A percentile compares a stretch with the other conserved stretches of the same genome.
Evolutionary conservation across 2,888 invertebrate species (phyloP).

Genomic region (Colletes collaris): DNA sequence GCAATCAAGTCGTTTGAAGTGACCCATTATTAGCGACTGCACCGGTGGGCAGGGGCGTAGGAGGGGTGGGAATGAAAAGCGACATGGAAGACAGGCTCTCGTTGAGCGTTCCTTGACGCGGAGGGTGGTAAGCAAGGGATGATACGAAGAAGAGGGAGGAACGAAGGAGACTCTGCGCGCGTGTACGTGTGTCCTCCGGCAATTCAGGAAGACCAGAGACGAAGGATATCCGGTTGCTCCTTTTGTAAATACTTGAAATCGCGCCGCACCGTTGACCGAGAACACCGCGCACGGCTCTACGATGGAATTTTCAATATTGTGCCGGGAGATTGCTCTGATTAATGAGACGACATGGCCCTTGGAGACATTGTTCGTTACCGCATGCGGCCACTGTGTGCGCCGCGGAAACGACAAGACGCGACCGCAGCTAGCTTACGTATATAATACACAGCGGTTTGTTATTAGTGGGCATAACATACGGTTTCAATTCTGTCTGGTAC

Average conservation of each 20-base stretch:
- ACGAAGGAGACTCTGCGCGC: slow-evolving; percentile 9
- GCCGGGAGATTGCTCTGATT: slow-evolving; percentile 73
- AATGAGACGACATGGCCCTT: slow-evolving; percentile 66
- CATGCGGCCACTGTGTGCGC: slow-evolving; percentile 37
- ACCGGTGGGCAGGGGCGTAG: neutral
- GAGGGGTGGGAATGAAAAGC: neutral
- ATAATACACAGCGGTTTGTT: slow-evolving; percentile 3
- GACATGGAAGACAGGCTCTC: slow-evolving; percentile 1
- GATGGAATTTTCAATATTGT: slow-evolving; percentile 79
- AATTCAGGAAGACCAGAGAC: slow-evolving; percentile 19
- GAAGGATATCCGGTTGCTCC: slow-evolving; percentile 56
- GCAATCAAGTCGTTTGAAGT: slow-evolving; percentile 65
- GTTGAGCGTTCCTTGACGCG: slow-evolving; percentile 21
- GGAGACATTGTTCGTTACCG: slow-evolving; percentile 56
- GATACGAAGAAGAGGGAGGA: slow-evolving; percentile 26
- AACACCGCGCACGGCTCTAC: slow-evolving; percentile 55
- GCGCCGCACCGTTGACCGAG: slow-evolving; percentile 63
- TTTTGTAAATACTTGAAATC: slow-evolving; percentile 75
- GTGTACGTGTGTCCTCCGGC: neutral
- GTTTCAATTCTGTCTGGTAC: neutral
- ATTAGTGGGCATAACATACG: slow-evolving; percentile 8
- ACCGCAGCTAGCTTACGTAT: neutral
- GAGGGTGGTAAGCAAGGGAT: slow-evolving; percentile 31
- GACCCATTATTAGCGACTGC: slow-evolving; percentile 38
- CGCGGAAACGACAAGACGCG: slow-evolving; percentile 17